Percentiles rank a stretch among this genome's conserved stretches.
These are phyloP conservation scores for Drosophila nr. perissopoda DNA, from an alignment of 2,888 invertebrate species.

Conservation along the genomic window DNA sequence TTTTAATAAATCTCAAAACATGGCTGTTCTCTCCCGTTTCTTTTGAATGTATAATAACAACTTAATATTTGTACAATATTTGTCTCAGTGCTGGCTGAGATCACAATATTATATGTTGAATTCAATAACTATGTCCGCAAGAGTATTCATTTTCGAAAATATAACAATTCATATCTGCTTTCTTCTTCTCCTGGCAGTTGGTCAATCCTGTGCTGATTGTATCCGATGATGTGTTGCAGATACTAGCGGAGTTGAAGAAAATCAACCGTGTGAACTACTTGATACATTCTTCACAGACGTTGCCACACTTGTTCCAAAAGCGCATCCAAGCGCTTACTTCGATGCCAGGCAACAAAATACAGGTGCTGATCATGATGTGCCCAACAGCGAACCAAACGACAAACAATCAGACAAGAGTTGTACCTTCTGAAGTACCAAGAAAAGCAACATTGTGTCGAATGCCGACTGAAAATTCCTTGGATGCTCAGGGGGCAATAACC, in stretches of 20 bases:
- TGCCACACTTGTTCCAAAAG: slow-evolving; percentile 31
- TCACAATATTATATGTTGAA: neutral
- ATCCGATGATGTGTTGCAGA: slow-evolving; percentile 20
- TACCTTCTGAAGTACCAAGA: neutral
- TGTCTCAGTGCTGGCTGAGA: neutral
- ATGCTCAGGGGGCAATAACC: neutral
- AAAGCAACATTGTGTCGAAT: neutral
- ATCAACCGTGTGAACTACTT: slow-evolving; percentile 16
- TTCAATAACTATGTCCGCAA: neutral
- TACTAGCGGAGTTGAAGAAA: neutral
- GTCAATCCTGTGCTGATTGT: slow-evolving; percentile 27
- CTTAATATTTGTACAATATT: neutral
- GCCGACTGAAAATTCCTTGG: neutral
- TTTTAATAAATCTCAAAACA: neutral
- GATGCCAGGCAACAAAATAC: neutral
- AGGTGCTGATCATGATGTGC: slow-evolving; percentile 17
- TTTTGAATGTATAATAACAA: too few species aligned
- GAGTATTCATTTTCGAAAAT: neutral
- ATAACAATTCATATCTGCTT: neutral
- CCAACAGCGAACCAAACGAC: neutral
- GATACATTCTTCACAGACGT: slow-evolving; percentile 22
- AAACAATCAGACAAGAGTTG: neutral
- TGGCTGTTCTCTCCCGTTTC: neutral
- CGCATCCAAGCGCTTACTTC: slow-evolving; percentile 19
- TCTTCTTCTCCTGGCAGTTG: slow-evolving; percentile 2